Base-by-base conservation (phyloP, 2,888 invertebrate genomes). In the Tolmerus cingulatus region DNA sequence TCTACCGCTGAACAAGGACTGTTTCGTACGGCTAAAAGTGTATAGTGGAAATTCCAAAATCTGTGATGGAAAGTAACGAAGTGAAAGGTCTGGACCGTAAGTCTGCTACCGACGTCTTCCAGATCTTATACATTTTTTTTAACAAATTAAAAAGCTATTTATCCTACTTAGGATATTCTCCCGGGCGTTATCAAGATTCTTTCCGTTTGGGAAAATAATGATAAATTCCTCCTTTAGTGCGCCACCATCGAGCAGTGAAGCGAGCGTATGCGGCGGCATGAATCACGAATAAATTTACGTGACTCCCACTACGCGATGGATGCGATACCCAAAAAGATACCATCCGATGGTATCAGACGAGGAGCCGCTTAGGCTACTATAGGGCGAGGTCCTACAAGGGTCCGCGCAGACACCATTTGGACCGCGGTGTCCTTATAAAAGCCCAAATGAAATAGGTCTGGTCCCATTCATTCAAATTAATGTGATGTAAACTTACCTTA, bases 401-500 rank as follows among this genome's bases (percentile, higher is more conserved):
- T 76, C 27, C 40, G 8, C 16, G 16, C 30, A n/a, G 40, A 76
- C 76, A 12, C 76, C 76, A 9, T 76, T 30, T 40, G 40, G 66
- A 27, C 66, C 66, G 16, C 43, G 30, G 76, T n/a, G 27, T 27
- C 19, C 66, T 84, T 40, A 40, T 84, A 40, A 87, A 74, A 19
- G 55, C 74, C 82, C 51, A 66, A 84, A 77, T 84, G 51, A 81
- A 77, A 86, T 78, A 78, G 46, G 78, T 82, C 34, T 34, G 23
- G 19, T 57, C 74, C 66, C 87, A 88, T 88, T 88, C 87, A 87
- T 85, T 88, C 74, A 88, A 88, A 87, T 87, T 87, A 79, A 88
- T 86, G 86, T 82, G 86, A 87, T 87, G 55, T 87, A 34, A 84
- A 88, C 89, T 90, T 91, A 93, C 93, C 93, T 93, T 93, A 89